Evolutionary conservation across 1,140 invertebrate genomes (phyloP).

Genomic region (Bombus fervidus): DNA sequence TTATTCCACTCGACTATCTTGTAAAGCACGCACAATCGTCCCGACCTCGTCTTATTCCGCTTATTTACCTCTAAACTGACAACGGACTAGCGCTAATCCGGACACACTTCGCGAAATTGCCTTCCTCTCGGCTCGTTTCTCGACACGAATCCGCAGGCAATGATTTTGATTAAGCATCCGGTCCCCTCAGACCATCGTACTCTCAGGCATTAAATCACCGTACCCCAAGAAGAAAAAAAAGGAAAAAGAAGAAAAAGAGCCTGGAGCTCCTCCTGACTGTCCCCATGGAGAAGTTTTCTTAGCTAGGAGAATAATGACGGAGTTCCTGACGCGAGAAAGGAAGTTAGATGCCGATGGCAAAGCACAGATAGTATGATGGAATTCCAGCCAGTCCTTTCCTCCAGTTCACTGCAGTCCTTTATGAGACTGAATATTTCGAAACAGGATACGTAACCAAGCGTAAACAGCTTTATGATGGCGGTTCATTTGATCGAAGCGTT

Average conservation of each 20-base stretch:
- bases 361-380: neutral
- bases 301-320: slow-evolving; percentile 57
- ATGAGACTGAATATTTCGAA: neutral
- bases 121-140: slow-evolving; percentile 26
- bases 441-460: neutral
- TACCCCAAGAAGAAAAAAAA: neutral
- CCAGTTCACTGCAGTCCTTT: neutral
- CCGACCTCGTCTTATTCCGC: slow-evolving; percentile 56
- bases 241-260: slow-evolving; percentile 3
- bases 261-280: slow-evolving; percentile 20
- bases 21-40: slow-evolving; percentile 61
- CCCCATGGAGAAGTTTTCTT: slow-evolving; percentile 36
- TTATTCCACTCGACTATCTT: slow-evolving; percentile 57
- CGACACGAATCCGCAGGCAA: slow-evolving; percentile 52
- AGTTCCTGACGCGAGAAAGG: slow-evolving; percentile 20
- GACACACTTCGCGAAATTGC: slow-evolving; percentile 63
- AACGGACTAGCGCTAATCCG: slow-evolving; percentile 60
- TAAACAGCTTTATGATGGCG: neutral
- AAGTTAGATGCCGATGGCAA: slow-evolving; percentile 11
- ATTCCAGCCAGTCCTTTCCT: neutral
- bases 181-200: neutral
- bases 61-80: slow-evolving; percentile 66
- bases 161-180: slow-evolving; percentile 67
- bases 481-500: neutral
- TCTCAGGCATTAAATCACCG: slow-evolving; percentile 60